phyloP scores from a whole-genome alignment of 2,888 invertebrate species.

The Pandemis heparana region DNA sequence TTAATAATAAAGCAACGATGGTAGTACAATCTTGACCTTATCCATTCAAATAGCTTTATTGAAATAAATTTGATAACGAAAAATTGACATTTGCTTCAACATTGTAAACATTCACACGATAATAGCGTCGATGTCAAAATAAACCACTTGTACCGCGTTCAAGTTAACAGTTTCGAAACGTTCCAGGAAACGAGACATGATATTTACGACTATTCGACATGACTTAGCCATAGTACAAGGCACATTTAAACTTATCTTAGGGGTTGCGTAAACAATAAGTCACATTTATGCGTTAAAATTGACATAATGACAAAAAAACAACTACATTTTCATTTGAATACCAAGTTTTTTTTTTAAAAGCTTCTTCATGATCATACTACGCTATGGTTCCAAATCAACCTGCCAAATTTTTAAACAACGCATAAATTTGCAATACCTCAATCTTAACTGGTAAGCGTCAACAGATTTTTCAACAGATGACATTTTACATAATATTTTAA shows the following conservation, averaged over 20 bases:
- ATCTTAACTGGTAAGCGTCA: neutral
- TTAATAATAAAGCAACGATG: too few relatives aligned
- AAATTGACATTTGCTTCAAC: too few relatives aligned
- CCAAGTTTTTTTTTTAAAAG: neutral
- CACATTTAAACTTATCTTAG: neutral
- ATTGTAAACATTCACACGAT: neutral
- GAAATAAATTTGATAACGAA: too few relatives aligned
- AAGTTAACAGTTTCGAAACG: slow-evolving; percentile 17
- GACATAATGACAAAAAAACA: neutral
- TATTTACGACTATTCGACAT: slow-evolving; percentile 16
- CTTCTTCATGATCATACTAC: neutral
- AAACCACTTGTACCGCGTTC: neutral
- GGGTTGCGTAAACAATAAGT: neutral
- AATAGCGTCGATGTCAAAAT: neutral
- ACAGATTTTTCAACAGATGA: neutral
- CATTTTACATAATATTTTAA: neutral
- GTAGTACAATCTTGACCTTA: too few relatives aligned
- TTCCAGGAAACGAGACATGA: slow-evolving; percentile 21
- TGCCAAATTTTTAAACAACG: neutral
- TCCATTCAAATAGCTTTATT: too few relatives aligned
- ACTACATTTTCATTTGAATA: too few relatives aligned
- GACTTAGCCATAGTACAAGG: neutral
- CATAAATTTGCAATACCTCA: neutral
- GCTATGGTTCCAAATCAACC: neutral
- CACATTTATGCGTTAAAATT: neutral